Evolutionary conservation across 2,888 invertebrate species (phyloP).

Genomic region (Dryadula phaetusa): DNA sequence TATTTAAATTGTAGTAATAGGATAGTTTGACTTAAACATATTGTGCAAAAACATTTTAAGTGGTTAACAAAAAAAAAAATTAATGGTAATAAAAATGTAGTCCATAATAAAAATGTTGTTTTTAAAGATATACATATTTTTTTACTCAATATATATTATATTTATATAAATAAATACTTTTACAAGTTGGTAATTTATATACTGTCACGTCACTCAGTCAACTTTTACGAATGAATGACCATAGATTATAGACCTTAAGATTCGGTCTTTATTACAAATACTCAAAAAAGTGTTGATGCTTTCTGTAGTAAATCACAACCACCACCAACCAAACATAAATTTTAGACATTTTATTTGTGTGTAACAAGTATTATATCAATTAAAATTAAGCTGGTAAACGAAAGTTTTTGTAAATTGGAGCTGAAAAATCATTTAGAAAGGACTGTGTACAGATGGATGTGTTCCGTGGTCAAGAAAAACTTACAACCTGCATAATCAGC

Average conservation of each 20-base stretch:
- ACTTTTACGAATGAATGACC: slow-evolving; percentile 62
- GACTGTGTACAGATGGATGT: slow-evolving; percentile 75
- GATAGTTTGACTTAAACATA: neutral
- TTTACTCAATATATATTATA: too few species aligned
- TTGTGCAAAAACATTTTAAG: neutral
- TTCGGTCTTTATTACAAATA: slow-evolving; percentile 69
- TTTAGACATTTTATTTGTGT: slow-evolving; percentile 78
- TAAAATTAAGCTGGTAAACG: slow-evolving; percentile 67
- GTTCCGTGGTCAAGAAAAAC: slow-evolving; percentile 80
- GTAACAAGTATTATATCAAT: slow-evolving; percentile 70
- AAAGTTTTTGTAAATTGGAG: slow-evolving; percentile 61
- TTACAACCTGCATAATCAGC: slow-evolving; percentile 85
- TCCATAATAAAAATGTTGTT: neutral
- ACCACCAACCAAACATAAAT: slow-evolving; percentile 79
- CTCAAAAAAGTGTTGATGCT: slow-evolving; percentile 85
- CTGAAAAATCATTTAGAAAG: slow-evolving; percentile 63
- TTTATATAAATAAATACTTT: neutral
- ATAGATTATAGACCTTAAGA: slow-evolving; percentile 65
- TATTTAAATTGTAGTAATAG: too few species aligned
- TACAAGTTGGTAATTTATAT: slow-evolving; percentile 7
- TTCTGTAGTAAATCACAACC: slow-evolving; percentile 81
- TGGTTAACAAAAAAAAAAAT: too few species aligned
- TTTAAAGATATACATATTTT: neutral
- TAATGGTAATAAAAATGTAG: neutral
- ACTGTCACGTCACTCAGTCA: slow-evolving; percentile 52